These are phyloP conservation scores for Drosophila fulvimacula DNA, from an alignment of 2,888 invertebrate genomes.

Conservation along the genomic window DNA sequence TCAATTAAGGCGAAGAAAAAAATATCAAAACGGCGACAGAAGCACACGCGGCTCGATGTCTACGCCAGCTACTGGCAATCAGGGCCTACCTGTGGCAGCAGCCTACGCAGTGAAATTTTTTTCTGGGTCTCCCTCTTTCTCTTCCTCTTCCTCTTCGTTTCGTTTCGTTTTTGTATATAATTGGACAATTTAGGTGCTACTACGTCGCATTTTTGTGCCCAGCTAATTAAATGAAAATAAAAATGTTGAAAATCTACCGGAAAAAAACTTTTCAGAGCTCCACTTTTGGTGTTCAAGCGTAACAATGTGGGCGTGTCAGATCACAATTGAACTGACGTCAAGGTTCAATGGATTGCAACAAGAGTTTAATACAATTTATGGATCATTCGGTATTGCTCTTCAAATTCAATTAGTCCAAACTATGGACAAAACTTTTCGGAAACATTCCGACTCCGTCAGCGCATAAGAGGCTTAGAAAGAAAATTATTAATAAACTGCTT, in stretches of 20 bases:
- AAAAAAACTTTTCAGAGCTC: conserved; percentile 18
- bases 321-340: conserved; percentile 37
- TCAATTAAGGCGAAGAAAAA: conserved; percentile 68
- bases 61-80: conserved; percentile 16
- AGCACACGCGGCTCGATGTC: conserved; percentile 50
- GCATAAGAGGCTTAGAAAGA: conserved; percentile 63
- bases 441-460: conserved; percentile 26
- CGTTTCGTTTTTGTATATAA: conserved; percentile 51
- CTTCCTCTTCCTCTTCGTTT: neutral
- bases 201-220: conserved; percentile 17
- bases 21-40: conserved; percentile 64
- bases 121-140: neutral
- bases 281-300: conserved; percentile 68
- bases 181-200: conserved; percentile 69
- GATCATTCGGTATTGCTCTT: conserved; percentile 28
- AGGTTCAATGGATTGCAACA: conserved; percentile 40
- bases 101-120: conserved; percentile 51
- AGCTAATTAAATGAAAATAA: conserved; percentile 59
- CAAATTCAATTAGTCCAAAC: conserved; percentile 58
- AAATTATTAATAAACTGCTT: conserved; percentile 73
- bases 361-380: conserved; percentile 38
- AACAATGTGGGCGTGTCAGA: conserved; percentile 59
- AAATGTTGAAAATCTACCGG: conserved; percentile 30
- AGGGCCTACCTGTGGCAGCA: conserved; percentile 53
- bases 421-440: conserved; percentile 33